These are phyloP conservation scores for Gambusia yucatana DNA, from an alignment of 2,797 vertebrate species.

Conservation along the genomic window DNA sequence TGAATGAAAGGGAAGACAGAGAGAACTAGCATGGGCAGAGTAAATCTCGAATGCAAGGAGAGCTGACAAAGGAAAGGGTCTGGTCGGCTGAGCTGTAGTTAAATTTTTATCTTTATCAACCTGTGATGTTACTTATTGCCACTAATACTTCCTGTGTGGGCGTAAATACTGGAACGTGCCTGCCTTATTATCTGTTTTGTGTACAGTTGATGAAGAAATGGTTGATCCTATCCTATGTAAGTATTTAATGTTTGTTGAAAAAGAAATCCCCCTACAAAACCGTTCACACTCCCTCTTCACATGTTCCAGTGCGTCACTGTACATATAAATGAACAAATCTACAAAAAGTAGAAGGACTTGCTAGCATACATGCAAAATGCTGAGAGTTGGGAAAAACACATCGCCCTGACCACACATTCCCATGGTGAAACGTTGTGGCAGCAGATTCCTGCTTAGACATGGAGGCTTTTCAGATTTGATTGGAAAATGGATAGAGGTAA, in stretches of 20 bases:
- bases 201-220: not conserved
- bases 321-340: not conserved
- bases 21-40: constrained; percentile 44
- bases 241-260: not conserved
- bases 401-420: not conserved
- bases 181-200: not conserved
- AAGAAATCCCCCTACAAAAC: not conserved
- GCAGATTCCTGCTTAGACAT: not conserved
- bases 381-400: not conserved
- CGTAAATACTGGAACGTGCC: not conserved
- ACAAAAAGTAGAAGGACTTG: not conserved
- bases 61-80: constrained; percentile 26
- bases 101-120: constrained; percentile 2
- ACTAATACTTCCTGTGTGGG: not conserved
- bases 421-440: not conserved
- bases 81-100: not conserved
- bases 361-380: not conserved
- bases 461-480: not conserved
- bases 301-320: not conserved
- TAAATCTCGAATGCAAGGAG: constrained; percentile 21
- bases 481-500: not conserved
- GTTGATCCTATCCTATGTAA: not conserved
- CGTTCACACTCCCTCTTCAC: not conserved
- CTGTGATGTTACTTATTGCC: not conserved
- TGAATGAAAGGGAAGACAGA: constrained; percentile 49